Evolutionary conservation across 2,113 vertebrate species (phyloP).

Genomic region (Okapia johnstoni): DNA sequence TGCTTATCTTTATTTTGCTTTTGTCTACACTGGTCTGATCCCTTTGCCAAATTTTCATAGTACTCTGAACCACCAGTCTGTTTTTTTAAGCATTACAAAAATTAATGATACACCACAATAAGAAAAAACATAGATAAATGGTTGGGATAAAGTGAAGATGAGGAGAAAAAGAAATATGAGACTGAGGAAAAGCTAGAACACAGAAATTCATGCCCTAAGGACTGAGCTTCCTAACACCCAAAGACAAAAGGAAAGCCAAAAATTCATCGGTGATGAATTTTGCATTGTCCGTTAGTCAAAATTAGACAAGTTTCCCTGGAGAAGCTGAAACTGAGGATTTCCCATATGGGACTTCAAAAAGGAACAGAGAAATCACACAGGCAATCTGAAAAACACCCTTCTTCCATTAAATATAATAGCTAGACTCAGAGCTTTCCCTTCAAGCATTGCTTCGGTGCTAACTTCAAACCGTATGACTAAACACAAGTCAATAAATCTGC

Average conservation of each 20-base stretch:
- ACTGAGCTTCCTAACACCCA: constrained; percentile 24
- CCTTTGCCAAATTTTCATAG: background rate
- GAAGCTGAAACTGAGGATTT: constrained; percentile 4
- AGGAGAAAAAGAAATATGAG: background rate
- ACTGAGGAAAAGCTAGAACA: background rate
- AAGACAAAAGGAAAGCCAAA: constrained; percentile 3
- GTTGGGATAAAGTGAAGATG: background rate
- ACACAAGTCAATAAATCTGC: constrained; percentile 7
- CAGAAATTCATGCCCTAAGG: background rate
- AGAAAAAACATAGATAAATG: background rate
- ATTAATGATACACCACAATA: background rate
- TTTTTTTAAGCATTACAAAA: background rate
- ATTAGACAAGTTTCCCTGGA: constrained; percentile 16
- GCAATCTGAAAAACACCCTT: background rate
- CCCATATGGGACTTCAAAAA: background rate
- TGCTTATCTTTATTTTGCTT: background rate
- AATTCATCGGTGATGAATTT: background rate
- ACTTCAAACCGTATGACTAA: constrained; percentile 23
- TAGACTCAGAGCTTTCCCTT: background rate
- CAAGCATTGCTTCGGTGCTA: background rate
- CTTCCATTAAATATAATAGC: background rate
- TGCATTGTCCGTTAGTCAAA: background rate
- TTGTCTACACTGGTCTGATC: background rate
- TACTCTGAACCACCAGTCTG: background rate
- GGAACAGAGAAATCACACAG: background rate